Conservation (phyloP, 2,888 invertebrate species). For the Spilarctia lutea region DNA sequence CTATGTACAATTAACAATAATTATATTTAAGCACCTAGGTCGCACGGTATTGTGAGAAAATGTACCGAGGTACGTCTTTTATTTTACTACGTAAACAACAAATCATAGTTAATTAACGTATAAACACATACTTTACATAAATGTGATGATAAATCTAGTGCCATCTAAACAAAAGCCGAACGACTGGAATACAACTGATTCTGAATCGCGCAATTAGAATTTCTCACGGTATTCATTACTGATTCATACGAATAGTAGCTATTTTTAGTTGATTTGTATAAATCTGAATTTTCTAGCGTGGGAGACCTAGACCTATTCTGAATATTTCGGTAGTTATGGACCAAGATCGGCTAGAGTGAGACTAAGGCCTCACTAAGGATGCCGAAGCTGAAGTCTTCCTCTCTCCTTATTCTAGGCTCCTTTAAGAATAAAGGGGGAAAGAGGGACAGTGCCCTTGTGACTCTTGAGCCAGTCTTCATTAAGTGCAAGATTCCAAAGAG, state of each 20-base stretch:
- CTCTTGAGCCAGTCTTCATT: too few relatives aligned
- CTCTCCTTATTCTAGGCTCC: too few relatives aligned
- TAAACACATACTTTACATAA: not conserved
- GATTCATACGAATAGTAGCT: not conserved
- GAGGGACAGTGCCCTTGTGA: too few relatives aligned
- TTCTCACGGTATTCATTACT: not conserved
- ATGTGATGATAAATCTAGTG: not conserved
- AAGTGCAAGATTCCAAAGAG: too few relatives aligned
- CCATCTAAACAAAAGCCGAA: conserved; percentile 6
- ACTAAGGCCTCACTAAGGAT: not conserved
- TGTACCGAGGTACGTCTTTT: not conserved
- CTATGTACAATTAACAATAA: not conserved
- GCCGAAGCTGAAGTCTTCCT: too few relatives aligned
- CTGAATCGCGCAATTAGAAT: not conserved
- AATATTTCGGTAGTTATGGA: not conserved
- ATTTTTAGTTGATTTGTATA: not conserved
- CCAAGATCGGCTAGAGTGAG: not conserved
- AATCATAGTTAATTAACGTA: not conserved
- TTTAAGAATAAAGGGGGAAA: too few relatives aligned
- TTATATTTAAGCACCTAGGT: not conserved
- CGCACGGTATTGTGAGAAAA: conserved; percentile 4
- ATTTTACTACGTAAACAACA: not conserved
- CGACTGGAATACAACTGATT: not conserved
- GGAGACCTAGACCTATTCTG: too few relatives aligned
- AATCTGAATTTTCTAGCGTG: not conserved